Evolutionary conservation across 1,140 invertebrate species (phyloP).

Genomic region (Neomicropteryx cornuta): DNA sequence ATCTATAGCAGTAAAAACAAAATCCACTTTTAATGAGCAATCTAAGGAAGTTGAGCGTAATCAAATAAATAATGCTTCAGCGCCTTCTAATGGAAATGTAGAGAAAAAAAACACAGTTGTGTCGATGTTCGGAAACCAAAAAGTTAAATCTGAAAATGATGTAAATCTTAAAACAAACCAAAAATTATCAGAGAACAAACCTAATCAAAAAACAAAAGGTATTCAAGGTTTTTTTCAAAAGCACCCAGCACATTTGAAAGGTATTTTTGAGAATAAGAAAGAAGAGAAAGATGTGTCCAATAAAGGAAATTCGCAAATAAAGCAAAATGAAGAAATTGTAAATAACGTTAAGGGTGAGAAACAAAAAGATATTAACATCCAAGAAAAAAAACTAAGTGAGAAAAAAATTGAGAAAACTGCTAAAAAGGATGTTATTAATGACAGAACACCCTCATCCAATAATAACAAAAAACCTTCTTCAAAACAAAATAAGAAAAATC

Average conservation of each 20-base stretch:
- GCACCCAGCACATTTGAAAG: conserved; percentile 11
- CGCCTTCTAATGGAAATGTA: conserved; percentile 9
- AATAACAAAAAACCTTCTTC: conserved; percentile 12
- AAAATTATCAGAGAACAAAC: conserved; percentile 8
- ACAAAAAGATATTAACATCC: too few relatives aligned
- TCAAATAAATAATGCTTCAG: conserved; percentile 14
- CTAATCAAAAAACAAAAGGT: conserved; percentile 8
- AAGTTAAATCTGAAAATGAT: conserved; percentile 4
- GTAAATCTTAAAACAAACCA: conserved; percentile 7
- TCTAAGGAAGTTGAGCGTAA: conserved; percentile 22
- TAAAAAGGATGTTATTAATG: too few relatives aligned
- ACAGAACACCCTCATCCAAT: too few relatives aligned
- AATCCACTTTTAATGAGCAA: conserved; percentile 27
- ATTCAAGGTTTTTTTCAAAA: conserved; percentile 6
- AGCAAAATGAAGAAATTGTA: conserved; percentile 14
- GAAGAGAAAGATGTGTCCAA: conserved; percentile 4
- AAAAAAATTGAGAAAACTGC: too few relatives aligned
- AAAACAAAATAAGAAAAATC: conserved; percentile 24
- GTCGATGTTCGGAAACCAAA: conserved; percentile 2
- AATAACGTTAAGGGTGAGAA: too few relatives aligned
- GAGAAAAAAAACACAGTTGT: conserved; percentile 9
- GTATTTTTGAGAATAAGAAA: conserved; percentile 8
- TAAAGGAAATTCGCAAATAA: conserved; percentile 7
- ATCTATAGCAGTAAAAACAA: conserved; percentile 26
- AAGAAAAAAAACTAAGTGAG: too few relatives aligned